Evolutionary conservation across 2,113 vertebrate genomes (phyloP).

Genomic region (Pteronura brasiliensis): DNA sequence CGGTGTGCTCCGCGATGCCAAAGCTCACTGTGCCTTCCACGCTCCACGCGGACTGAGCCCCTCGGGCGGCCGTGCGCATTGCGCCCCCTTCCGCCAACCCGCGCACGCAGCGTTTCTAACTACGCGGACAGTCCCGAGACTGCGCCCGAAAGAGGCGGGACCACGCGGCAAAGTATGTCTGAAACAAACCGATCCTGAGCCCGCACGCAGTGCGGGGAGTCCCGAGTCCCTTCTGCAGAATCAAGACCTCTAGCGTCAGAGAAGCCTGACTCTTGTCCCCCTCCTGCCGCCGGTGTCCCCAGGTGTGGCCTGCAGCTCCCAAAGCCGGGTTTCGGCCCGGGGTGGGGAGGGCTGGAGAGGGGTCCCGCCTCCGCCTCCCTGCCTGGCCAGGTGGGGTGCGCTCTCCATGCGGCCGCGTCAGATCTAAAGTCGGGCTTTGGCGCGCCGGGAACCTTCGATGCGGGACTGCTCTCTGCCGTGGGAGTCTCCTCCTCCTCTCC

Average conservation of each 20-base stretch:
- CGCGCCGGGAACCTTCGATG: neutral
- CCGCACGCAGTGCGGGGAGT: accelerated
- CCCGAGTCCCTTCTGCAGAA: no score
- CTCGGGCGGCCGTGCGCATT: neutral
- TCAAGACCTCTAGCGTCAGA: neutral
- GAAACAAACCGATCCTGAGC: accelerated
- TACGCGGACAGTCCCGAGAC: neutral
- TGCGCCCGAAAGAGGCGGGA: no score
- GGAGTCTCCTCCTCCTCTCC: neutral
- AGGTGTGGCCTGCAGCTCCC: neutral
- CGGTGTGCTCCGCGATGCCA: accelerated
- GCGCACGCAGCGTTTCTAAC: neutral
- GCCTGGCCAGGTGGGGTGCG: accelerated
- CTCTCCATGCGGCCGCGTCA: accelerated
- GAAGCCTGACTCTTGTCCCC: neutral
- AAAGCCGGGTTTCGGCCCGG: neutral
- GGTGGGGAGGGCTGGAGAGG: neutral
- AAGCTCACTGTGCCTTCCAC: accelerated
- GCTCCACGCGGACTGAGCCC: neutral
- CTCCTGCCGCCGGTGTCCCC: neutral
- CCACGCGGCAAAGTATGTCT: accelerated
- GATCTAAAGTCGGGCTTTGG: neutral
- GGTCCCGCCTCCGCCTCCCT: neutral
- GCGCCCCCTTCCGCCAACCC: neutral
- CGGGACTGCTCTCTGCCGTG: accelerated